Conservation (phyloP, 2,797 vertebrate species). For the Smutsia gigantea region DNA sequence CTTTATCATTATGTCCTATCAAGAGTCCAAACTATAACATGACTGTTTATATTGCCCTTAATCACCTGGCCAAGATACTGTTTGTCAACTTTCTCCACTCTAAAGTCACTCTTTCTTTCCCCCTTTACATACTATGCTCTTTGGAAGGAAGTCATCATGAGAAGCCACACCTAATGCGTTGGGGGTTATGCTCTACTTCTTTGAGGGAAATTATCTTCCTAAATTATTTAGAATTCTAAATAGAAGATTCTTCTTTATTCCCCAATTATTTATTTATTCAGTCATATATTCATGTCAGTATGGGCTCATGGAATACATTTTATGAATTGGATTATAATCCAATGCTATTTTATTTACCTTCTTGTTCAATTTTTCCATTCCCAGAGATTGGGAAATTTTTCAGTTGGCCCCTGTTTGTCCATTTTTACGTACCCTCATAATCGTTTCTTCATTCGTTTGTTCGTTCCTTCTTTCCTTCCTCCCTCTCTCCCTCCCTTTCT, state of each 20-base stretch:
- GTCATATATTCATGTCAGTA: background rate
- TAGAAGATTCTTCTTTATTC: background rate
- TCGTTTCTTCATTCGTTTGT: no score
- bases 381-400: background rate
- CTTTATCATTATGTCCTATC: background rate
- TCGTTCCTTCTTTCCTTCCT: no score
- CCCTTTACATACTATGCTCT: background rate
- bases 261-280: no score
- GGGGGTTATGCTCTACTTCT: background rate
- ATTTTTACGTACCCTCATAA: background rate
- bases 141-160: no score
- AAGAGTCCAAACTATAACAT: background rate
- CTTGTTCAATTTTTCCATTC: background rate
- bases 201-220: background rate
- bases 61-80: background rate
- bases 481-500: no score
- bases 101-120: background rate
- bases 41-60: background rate
- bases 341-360: background rate
- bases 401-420: background rate
- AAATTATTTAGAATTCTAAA: background rate
- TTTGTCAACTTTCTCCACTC: background rate
- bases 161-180: no score
- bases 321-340: background rate
- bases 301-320: background rate